Evolutionary conservation across 2,113 vertebrate species (phyloP), one percentile per base, ranked within the genome.

Genomic region (Carollia perspicillata): DNA sequence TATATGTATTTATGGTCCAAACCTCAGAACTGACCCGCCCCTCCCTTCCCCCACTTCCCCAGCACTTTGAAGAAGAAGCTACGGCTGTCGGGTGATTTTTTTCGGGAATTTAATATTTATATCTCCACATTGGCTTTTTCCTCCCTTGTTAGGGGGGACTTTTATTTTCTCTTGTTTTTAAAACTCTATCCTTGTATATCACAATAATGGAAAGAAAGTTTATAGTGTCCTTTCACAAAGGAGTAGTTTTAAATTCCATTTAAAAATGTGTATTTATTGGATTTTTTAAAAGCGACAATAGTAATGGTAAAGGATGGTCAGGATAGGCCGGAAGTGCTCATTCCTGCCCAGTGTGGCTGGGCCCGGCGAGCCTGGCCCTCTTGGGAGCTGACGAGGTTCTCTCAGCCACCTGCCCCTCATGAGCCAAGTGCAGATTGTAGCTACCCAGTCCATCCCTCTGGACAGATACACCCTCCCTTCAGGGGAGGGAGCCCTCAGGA

Each of bases 231-330:
- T 98, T 98, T 98, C 65, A 47, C 97, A 74, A 97, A 98, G 98
- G 98, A 98, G 96, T 98, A 97, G 98, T 98, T 99, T 99, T 99
- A 98, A 98, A 99, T 98, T 97, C 98, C 98, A 95, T 98, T 98
- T 97, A 92, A 98, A 97, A 97, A 98, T 95, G 92, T 98, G 97
- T 98, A 97, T 98, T 98, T 98, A 98, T 98, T 98, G 98, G 98
- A 96, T 98, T 98, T 98, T 97, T 98, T 98, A 95, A 23, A 97
- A 95, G 93, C 92, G 74, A 98, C 63, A 95, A 98, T 55, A 96
- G 96, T 93, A 92, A 97, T 89, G 94, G 94, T 87, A 80, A 91
- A 55, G 47, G 93, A 74, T 66, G 53, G 88, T 94, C 97, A 89
- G 96, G 95, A 92, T 84, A 68, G 89, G 85, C 96, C 90, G 8